Conservation (phyloP, 2,797 vertebrate genomes). For the Pseudomugil gertrudae region DNA sequence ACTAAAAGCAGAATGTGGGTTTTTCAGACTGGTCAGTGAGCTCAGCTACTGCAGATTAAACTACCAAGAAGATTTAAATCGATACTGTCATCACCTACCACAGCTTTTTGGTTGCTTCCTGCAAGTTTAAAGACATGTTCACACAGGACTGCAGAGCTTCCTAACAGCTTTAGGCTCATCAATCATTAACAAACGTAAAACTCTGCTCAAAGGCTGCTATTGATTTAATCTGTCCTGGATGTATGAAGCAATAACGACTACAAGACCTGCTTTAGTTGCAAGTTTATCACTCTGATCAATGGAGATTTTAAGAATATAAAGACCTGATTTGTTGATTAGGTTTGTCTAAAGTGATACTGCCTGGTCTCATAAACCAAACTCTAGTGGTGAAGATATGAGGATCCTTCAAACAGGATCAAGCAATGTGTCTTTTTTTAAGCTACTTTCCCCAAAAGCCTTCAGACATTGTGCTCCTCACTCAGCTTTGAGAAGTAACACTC, state of each 20-base stretch:
- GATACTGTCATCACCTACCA: background rate
- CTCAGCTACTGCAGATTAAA: too few species aligned
- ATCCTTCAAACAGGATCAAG: background rate
- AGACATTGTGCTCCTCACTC: background rate
- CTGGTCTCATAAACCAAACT: background rate
- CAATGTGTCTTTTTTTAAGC: background rate
- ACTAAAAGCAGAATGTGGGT: background rate
- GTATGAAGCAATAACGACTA: background rate
- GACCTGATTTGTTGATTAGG: too few species aligned
- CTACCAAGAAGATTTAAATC: too few species aligned
- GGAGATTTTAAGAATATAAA: too few species aligned
- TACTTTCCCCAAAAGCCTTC: background rate
- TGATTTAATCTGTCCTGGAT: background rate
- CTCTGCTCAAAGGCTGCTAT: slow-evolving; percentile 7
- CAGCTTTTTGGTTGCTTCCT: background rate
- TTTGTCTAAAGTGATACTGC: too few species aligned
- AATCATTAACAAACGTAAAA: background rate
- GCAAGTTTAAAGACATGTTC: background rate
- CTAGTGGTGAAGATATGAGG: background rate
- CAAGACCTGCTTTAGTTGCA: background rate
- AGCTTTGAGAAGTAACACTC: background rate
- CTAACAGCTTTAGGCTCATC: background rate
- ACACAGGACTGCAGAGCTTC: background rate
- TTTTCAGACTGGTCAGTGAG: background rate
- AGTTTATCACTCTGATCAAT: background rate